Evolutionary conservation across 1,140 invertebrate genomes (phyloP).

Genomic region (Caenorhabditis briggsae): DNA sequence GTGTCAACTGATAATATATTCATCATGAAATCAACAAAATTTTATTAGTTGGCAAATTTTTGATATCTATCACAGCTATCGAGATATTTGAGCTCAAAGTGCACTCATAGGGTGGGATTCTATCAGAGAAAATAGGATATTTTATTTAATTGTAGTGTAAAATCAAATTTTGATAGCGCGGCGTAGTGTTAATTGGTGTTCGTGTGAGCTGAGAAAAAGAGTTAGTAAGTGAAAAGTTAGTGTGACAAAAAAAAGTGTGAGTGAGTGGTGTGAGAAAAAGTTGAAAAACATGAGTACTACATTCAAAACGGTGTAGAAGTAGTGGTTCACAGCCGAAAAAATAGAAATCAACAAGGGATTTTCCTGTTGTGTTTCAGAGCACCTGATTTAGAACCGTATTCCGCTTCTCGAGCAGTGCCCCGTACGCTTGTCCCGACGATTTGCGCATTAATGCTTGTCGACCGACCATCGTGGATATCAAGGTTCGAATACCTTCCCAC

Average conservation of each 20-base stretch:
- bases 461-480: slow-evolving; percentile 76
- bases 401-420: slow-evolving; percentile 69
- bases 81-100: too few species aligned
- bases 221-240: not conserved
- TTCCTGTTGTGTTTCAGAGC: slow-evolving; percentile 18
- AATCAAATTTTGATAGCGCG: too few species aligned
- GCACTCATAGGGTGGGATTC: too few species aligned
- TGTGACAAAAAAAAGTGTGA: not conserved
- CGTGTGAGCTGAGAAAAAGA: too few species aligned
- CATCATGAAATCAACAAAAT: too few species aligned
- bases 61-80: too few species aligned
- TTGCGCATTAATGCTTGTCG: slow-evolving; percentile 73
- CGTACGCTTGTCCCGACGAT: slow-evolving; percentile 75
- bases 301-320: slow-evolving; percentile 52
- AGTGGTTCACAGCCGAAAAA: slow-evolving; percentile 56
- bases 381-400: slow-evolving; percentile 73
- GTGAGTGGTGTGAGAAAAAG: slow-evolving; percentile 20
- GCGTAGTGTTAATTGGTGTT: not conserved
- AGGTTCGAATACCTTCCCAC: slow-evolving; percentile 76
- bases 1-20: too few species aligned
- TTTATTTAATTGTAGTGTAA: too few species aligned
- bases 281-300: slow-evolving; percentile 47
- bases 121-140: too few species aligned
- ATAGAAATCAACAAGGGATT: slow-evolving; percentile 35
- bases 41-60: too few species aligned